Base-by-base conservation (phyloP, 2,797 vertebrate species). In the Selene dorsalis region DNA sequence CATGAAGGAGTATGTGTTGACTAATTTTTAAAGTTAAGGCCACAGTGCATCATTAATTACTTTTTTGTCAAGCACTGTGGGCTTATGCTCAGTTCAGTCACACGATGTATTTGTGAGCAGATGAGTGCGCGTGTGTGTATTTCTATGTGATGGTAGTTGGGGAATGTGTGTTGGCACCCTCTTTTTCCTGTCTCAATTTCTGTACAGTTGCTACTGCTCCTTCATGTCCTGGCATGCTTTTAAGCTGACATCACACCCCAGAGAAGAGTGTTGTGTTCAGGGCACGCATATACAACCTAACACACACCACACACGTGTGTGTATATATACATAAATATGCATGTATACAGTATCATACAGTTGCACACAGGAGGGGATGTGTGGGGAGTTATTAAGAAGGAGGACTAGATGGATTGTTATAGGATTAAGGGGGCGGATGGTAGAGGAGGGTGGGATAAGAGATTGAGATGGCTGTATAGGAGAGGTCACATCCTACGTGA, bases 161-260 rank as follows among this genome's bases (percentile, higher is more conserved):
- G 52, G 16, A 22, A 59, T 70, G 61, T 22, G 28, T 64, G 17
- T 84, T 83, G 83, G 85, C 80, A 86, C 75, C 73, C 70, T 81
- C 73, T 79, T 83, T 79, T 74, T 53, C 79, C 84, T 80, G 88
- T 94, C 93, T 94, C 91, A 87, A 87, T 92, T 93, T 94, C 91
- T 87, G 89, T 93, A 89, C 94, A 95, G 93, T 95, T 95, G 94
- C 93, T 91, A 88, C 93, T 92, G 90, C 90, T 94, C 87, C 92
- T 94, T 93, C 87, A 92, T 93, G 86, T 89, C 84, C 91, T 86
- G 91, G 91, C 94, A 94, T 95, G 92, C 92, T 92, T 94, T 88
- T 74, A 88, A 85, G 87, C 91, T 95, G 94, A 95, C 93, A 94
- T 95, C 95, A 95, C 92, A 91, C 75, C 87, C 91, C 88, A 87